Evolutionary conservation across 2,113 vertebrate genomes (phyloP).

Genomic region (Theristicus caerulescens): DNA sequence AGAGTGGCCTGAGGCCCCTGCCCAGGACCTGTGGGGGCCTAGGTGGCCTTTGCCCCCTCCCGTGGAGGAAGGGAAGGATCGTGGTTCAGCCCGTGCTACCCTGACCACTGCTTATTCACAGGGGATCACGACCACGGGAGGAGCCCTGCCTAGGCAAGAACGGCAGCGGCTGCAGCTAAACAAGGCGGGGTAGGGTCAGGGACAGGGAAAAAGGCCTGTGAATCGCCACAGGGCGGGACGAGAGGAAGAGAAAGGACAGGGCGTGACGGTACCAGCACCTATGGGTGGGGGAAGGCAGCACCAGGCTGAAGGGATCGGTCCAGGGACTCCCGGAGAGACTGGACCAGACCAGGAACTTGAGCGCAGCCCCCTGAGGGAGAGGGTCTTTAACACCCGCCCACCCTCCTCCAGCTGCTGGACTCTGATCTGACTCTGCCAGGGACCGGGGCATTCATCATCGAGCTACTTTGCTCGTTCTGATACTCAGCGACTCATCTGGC

Average conservation of each 20-base stretch:
- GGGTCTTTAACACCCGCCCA: background rate
- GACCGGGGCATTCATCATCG: rapidly evolving
- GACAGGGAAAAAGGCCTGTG: rapidly evolving
- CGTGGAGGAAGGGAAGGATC: background rate
- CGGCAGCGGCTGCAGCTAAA: background rate
- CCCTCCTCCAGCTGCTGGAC: background rate
- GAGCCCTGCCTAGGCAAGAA: background rate
- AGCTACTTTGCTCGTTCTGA: background rate
- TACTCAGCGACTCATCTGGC: background rate
- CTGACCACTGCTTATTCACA: rapidly evolving
- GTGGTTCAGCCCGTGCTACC: background rate
- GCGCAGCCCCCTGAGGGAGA: rapidly evolving
- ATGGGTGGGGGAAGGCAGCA: background rate
- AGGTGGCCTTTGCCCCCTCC: background rate
- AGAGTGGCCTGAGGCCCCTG: background rate
- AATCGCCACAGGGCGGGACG: rapidly evolving
- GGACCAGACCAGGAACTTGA: background rate
- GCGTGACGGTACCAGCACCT: background rate
- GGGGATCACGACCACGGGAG: background rate
- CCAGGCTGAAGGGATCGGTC: background rate
- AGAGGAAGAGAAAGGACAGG: background rate
- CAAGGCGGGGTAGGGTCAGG: background rate
- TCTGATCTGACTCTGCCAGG: background rate
- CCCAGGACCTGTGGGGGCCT: background rate
- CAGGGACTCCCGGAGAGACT: background rate